A percentile compares a stretch with the other conserved stretches of the same genome.
Evolutionary conservation across 2,888 invertebrate genomes (phyloP).

Genomic region (Halictus ligatus): DNA sequence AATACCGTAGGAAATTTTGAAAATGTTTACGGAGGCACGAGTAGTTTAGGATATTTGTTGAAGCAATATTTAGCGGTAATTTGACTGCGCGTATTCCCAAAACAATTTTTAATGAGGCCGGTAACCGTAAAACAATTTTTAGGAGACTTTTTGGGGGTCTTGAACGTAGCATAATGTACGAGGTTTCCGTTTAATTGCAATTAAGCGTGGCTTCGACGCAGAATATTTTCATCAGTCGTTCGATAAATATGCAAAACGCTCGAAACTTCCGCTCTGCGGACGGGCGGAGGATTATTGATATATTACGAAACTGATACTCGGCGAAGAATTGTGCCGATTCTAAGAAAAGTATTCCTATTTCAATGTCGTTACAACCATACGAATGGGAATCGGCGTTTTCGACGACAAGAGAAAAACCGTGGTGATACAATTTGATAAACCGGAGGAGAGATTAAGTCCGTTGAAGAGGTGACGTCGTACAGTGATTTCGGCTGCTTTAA

Average conservation of each 20-base stretch:
- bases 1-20: no score
- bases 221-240: no score
- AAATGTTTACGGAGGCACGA: background rate
- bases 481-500: background rate
- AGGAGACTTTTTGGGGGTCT: background rate
- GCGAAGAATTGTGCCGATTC: background rate
- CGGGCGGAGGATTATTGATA: background rate
- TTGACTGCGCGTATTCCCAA: background rate
- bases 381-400: background rate
- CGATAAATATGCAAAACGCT: background rate
- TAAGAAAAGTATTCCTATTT: background rate
- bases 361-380: background rate
- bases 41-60: background rate
- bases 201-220: background rate
- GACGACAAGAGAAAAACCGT: background rate
- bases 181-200: background rate
- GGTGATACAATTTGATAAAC: background rate
- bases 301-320: background rate
- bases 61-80: background rate
- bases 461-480: background rate
- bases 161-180: no score
- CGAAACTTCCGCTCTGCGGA: background rate
- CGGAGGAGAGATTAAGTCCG: background rate
- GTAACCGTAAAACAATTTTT: background rate
- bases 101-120: background rate